These are phyloP conservation scores for Metallyticus violacea DNA, from an alignment of 2,888 invertebrate genomes.

Conservation along the genomic window DNA sequence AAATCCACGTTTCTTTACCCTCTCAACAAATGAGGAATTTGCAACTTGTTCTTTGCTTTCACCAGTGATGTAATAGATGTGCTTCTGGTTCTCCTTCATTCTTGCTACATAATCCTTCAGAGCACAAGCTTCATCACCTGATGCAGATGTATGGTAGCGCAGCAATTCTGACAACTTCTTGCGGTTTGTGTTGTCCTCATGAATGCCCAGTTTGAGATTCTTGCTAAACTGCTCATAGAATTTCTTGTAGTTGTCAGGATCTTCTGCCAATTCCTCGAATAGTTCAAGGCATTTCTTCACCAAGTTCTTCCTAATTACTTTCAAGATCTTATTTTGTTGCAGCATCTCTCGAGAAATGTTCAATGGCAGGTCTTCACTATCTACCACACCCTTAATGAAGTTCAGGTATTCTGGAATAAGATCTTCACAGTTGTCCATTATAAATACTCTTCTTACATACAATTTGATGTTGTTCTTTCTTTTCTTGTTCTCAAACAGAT, in stretches of 20 bases:
- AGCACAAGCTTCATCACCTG: slow-evolving; percentile 91
- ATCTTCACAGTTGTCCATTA: slow-evolving; percentile 99
- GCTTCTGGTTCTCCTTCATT: slow-evolving; percentile 98
- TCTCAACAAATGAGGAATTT: slow-evolving; percentile 96
- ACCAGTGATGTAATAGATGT: slow-evolving; percentile 98
- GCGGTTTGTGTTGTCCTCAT: slow-evolving; percentile 93
- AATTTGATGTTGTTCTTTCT: slow-evolving; percentile 98
- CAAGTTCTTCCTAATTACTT: slow-evolving; percentile 97
- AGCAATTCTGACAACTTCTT: slow-evolving; percentile 84
- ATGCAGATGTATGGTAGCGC: slow-evolving; percentile 90
- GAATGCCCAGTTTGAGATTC: slow-evolving; percentile 95
- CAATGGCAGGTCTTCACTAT: slow-evolving; percentile 95
- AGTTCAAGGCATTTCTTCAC: slow-evolving; percentile 98
- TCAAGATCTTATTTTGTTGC: slow-evolving; percentile 98
- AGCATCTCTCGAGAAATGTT: slow-evolving; percentile 99
- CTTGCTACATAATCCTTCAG: slow-evolving; percentile 94
- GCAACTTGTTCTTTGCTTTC: slow-evolving; percentile 91
- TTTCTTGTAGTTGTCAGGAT: slow-evolving; percentile 97
- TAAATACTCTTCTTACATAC: slow-evolving; percentile 96
- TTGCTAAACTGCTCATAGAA: slow-evolving; percentile 98
- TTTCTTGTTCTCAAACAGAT: slow-evolving; percentile 97
- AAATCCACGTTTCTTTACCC: slow-evolving; percentile 95
- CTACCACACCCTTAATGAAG: slow-evolving; percentile 97
- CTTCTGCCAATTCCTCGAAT: slow-evolving; percentile 93
- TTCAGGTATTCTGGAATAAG: slow-evolving; percentile 98